phyloP scores from a whole-genome alignment of 2,797 vertebrate species.

The Argyrosomus regius region DNA sequence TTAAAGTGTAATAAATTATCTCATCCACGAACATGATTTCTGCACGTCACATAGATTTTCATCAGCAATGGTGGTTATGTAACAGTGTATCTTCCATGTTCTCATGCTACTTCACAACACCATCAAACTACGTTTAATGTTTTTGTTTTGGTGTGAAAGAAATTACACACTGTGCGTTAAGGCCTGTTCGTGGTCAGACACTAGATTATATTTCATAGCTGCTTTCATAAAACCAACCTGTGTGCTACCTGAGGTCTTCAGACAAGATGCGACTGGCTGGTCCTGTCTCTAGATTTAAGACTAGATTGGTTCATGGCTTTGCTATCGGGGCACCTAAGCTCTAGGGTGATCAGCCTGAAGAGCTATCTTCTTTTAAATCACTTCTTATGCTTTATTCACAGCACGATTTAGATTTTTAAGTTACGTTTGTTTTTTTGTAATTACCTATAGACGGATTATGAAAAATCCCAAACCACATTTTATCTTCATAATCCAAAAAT shows the following conservation, averaged over 20 bases:
- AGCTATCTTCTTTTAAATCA: neutral
- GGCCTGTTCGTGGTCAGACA: neutral
- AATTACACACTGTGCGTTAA: too few species aligned
- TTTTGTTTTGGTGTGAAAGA: too few species aligned
- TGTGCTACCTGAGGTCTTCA: neutral
- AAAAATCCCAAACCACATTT: slow-evolving; percentile 13
- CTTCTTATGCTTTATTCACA: neutral
- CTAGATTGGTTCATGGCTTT: neutral
- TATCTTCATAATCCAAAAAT: slow-evolving; percentile 2
- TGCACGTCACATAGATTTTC: too few species aligned
- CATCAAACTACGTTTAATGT: too few species aligned
- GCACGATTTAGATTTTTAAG: neutral
- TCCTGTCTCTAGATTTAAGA: neutral
- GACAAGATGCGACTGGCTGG: neutral
- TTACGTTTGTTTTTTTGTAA: neutral
- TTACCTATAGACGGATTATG: neutral
- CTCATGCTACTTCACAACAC: too few species aligned
- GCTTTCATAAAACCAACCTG: neutral
- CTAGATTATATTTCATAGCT: neutral
- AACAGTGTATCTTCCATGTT: too few species aligned
- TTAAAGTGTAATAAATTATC: too few species aligned
- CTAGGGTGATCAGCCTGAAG: neutral
- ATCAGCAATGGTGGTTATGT: too few species aligned
- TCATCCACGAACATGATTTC: too few species aligned
- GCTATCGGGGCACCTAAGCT: neutral